Evolutionary conservation across 2,797 vertebrate genomes (phyloP), one percentile per base, ranked within the genome.

Genomic region (Hephaestus fuliginosus): DNA sequence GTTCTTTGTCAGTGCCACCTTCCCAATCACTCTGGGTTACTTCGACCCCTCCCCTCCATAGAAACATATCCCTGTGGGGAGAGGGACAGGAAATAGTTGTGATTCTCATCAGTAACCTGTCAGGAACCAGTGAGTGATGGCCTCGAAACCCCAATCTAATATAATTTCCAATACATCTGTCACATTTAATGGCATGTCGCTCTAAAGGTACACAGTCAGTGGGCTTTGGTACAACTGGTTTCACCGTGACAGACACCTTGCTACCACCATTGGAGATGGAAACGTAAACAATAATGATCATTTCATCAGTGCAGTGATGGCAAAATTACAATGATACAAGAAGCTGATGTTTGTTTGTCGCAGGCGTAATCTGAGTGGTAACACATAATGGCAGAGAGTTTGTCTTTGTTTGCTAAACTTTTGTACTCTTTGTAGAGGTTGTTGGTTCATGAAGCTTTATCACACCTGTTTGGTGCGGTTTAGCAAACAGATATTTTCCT

Each of bases 41-140:
- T 53, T 48, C 18, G 46, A 78, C 43, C 69, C 61, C 14, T 20
- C 18, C 39, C 30, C 22, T 49, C 8, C 17, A 39, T 58, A 70
- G 53, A 70, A 91, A 86, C 76, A 82, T 41, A 78, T 90, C 86
- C 84, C 87, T 63, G 49, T 57, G 67, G 83, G 85, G 48, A 70
- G 18, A 53, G 78, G 78, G 82, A 83, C 84, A 87, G 86, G 89
- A 91, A 91, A 86, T 83, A 86, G 82, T 86, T 89, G 85, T 77
- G 89, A 91, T 91, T 93, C 90, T 85, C 90, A 95, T 94, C 92
- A 91, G 90, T 92, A 81, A 90, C 76, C 84, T 93, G 94, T 93
- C 93, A 92, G 83, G 85, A 88, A 51, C 72, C 79, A 57, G 83
- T 91, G 79, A 93, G 82, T 71, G 81, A 91, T 89, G 81, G 83